A percentile compares a stretch with the other conserved stretches of the same genome.
Conservation (phyloP, 2,888 invertebrate species). For the Tuta absoluta region DNA sequence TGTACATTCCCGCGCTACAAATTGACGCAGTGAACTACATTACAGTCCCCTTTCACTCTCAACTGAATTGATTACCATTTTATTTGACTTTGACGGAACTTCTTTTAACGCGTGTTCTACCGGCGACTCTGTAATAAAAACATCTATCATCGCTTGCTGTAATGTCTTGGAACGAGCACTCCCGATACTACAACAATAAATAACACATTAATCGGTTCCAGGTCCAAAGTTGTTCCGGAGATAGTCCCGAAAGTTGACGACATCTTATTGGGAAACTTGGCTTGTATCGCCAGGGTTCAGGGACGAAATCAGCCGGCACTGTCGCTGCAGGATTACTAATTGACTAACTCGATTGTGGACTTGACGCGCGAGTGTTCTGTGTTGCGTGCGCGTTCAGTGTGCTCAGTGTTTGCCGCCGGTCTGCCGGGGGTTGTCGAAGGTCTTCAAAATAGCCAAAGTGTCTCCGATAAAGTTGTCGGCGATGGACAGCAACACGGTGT, state of each 20-base stretch:
- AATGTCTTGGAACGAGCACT: conserved; percentile 42
- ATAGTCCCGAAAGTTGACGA: conserved; percentile 48
- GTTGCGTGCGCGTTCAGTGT: conserved; percentile 29
- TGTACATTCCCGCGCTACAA: conserved; percentile 26
- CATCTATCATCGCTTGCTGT: conserved; percentile 33
- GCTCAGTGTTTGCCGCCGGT: conserved; percentile 55
- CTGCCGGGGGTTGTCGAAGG: conserved; percentile 56
- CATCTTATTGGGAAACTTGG: conserved; percentile 46
- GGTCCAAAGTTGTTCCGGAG: conserved; percentile 49
- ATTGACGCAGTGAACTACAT: conserved; percentile 1
- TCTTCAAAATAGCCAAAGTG: conserved; percentile 71
- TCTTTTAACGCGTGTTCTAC: not conserved
- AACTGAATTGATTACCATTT: not conserved
- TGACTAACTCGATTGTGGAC: conserved; percentile 39
- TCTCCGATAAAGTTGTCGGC: conserved; percentile 80
- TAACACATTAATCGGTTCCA: conserved; percentile 57
- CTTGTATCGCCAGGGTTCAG: conserved; percentile 28
- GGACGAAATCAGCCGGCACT: conserved; percentile 18
- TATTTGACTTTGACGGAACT: not conserved
- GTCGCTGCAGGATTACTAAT: conserved; percentile 29
- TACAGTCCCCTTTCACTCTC: not conserved
- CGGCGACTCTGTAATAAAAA: conserved; percentile 37
- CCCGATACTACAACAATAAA: conserved; percentile 47
- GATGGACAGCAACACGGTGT: conserved; percentile 86
- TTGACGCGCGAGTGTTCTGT: conserved; percentile 30